These are phyloP conservation scores for Melanotus villosus DNA, from an alignment of 2,888 invertebrate species.

Conservation along the genomic window DNA sequence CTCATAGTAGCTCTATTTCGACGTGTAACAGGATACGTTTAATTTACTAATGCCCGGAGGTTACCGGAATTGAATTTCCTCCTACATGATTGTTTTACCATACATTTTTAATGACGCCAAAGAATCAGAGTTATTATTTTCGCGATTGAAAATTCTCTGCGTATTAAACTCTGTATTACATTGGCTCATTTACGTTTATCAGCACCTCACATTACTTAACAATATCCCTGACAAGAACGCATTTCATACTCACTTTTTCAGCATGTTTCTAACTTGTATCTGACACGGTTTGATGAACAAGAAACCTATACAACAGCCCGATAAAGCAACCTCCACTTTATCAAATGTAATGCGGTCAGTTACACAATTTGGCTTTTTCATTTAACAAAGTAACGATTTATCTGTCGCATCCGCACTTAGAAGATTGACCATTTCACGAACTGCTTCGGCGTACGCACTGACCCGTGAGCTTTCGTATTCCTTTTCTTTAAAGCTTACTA, in stretches of 20 bases:
- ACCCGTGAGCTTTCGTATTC: conserved; percentile 15
- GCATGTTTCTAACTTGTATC: conserved; percentile 1
- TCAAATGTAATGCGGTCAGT: conserved; percentile 25
- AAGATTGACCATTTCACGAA: conserved; percentile 31
- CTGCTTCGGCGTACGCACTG: conserved; percentile 6
- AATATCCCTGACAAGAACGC: too few relatives aligned
- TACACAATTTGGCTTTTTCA: conserved; percentile 28
- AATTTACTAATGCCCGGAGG: conserved; percentile 27
- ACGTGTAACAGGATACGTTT: conserved; percentile 15
- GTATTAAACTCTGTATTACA: too few relatives aligned
- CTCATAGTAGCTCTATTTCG: conserved; percentile 4
- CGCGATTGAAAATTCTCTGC: too few relatives aligned
- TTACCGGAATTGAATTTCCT: conserved; percentile 21
- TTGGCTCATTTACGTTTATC: too few relatives aligned
- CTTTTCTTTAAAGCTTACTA: conserved; percentile 16
- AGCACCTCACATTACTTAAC: too few relatives aligned
- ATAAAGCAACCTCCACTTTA: conserved; percentile 7
- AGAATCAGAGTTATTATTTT: too few relatives aligned
- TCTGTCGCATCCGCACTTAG: conserved; percentile 29
- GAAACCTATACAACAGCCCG: neutral
- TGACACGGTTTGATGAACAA: conserved; percentile 11
- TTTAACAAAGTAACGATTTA: conserved; percentile 35
- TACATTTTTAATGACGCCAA: neutral
- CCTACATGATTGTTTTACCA: conserved; percentile 7
- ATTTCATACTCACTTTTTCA: neutral